Evolutionary conservation across 2,797 vertebrate genomes (phyloP), one percentile per base, ranked within the genome.

Genomic region (Alfaro cultratus): DNA sequence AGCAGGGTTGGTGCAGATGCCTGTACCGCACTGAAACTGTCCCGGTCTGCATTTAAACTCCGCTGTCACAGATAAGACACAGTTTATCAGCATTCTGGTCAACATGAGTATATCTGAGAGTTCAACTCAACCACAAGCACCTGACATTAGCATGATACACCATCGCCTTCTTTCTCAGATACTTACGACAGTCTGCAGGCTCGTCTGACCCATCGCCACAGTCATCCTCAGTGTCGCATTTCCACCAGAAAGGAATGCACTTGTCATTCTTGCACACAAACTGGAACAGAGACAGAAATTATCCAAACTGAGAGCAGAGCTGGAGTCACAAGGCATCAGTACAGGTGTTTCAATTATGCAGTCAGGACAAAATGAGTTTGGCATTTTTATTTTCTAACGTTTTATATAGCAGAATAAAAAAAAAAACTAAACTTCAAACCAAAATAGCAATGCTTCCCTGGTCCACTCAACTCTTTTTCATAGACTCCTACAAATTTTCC

Each of bases 211-310:
- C 96, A 89, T 99, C 98, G 2, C 98, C 98, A 0, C 98, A 99
- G 81, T 99, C 98, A 0, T 99, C 98, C 92, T 99, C 98, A 0
- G 98, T 99, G 95, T 99, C 98, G 83, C 98, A 99, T 92, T 98
- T 99, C 98, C 98, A 99, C 98, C 98, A 99, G 96, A 99, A 99
- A 84, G 98, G 98, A 95, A 99, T 99, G 94, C 98, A 99, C 87
- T 99, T 99, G 95, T 99, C 98, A 0, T 99, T 99, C 96, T 99
- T 99, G 91, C 98, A 99, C 73, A 99, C 98, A 88, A 99, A 99
- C 98, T 99, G 18, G 73, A 16, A 47, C 23, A 5, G 3, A 55
- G 29, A 71, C 70, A 39, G 18, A 82, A 46, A 85, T 60, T 3
- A 78, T 84, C 75, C 47, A 84, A 6, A 73, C 6, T 29, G 64